Conservation (phyloP, 2,113 vertebrate genomes). For the Peromyscus polionotus region DNA sequence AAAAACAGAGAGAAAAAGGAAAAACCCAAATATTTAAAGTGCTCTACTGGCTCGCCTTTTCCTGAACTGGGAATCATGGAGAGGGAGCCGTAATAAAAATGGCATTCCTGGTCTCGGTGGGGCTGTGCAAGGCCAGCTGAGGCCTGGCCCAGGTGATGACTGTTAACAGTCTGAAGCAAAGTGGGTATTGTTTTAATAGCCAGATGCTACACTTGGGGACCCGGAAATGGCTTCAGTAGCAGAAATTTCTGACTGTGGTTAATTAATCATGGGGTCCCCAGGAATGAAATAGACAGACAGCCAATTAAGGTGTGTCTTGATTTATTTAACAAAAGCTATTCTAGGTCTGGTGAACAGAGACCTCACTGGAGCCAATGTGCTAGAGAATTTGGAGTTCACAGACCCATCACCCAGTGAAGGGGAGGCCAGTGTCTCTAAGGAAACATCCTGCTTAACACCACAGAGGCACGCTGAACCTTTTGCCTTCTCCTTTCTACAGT, state of each 20-base stretch:
- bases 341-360: slow-evolving; percentile 69
- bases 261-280: slow-evolving; percentile 80
- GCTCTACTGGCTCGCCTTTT: background rate
- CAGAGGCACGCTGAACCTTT: background rate
- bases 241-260: slow-evolving; percentile 76
- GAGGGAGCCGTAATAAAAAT: slow-evolving; percentile 60
- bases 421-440: background rate
- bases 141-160: slow-evolving; percentile 75
- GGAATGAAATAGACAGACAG: slow-evolving; percentile 77
- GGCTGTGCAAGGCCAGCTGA: slow-evolving; percentile 55
- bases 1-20: slow-evolving; percentile 55
- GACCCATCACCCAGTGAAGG: slow-evolving; percentile 33
- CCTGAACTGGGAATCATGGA: background rate
- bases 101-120: slow-evolving; percentile 67
- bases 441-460: background rate
- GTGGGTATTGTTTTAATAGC: slow-evolving; percentile 78
- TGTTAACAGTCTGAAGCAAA: slow-evolving; percentile 71
- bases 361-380: slow-evolving; percentile 35
- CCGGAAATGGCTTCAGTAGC: slow-evolving; percentile 67
- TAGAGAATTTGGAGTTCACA: slow-evolving; percentile 65
- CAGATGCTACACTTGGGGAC: slow-evolving; percentile 76
- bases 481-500: background rate
- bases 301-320: slow-evolving; percentile 79
- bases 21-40: slow-evolving; percentile 67
- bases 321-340: slow-evolving; percentile 78